Conservation (phyloP, 2,888 invertebrate genomes). For the Stegana nigrithorax region DNA sequence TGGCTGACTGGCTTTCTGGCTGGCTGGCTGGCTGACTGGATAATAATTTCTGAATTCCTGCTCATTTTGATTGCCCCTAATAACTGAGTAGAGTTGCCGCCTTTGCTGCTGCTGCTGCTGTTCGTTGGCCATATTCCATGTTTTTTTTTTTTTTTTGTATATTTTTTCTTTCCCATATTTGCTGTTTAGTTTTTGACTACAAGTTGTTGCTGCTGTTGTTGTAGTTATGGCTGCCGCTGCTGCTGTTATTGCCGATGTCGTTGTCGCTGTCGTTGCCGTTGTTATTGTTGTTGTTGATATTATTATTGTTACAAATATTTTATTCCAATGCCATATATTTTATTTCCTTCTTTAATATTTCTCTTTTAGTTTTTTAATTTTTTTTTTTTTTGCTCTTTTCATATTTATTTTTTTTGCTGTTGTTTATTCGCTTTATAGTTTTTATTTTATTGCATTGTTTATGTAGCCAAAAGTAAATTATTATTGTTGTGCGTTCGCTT, state of each 20-base stretch:
- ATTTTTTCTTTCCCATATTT: too few species aligned
- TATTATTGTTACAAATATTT: constrained; percentile 63
- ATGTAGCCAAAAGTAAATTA: constrained; percentile 63
- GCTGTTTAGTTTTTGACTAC: too few species aligned
- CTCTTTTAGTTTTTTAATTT: not conserved
- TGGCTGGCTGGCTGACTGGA: constrained; percentile 33
- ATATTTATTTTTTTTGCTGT: constrained; percentile 37
- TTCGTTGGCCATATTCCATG: constrained; percentile 2
- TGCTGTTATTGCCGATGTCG: constrained; percentile 18
- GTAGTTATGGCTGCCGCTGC: constrained; percentile 44
- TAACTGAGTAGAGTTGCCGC: constrained; percentile 58
- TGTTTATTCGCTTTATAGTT: constrained; percentile 30
- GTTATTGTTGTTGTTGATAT: constrained; percentile 24
- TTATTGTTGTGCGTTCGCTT: constrained; percentile 39
- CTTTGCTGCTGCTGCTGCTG: constrained; percentile 19
- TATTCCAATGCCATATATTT: constrained; percentile 63
- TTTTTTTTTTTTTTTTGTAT: not conserved
- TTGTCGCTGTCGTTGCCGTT: not conserved
- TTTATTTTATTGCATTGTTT: constrained; percentile 65
- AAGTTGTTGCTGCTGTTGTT: constrained; percentile 36
- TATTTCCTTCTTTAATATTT: constrained; percentile 40
- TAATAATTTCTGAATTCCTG: constrained; percentile 60
- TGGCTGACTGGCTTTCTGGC: constrained; percentile 35
- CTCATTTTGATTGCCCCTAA: constrained; percentile 62
- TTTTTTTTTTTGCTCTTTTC: constrained; percentile 22